Percentiles rank a stretch among this genome's conserved stretches.
These are phyloP conservation scores for Lithobates pipiens DNA, from an alignment of 2,797 vertebrate genomes.

Conservation along the genomic window DNA sequence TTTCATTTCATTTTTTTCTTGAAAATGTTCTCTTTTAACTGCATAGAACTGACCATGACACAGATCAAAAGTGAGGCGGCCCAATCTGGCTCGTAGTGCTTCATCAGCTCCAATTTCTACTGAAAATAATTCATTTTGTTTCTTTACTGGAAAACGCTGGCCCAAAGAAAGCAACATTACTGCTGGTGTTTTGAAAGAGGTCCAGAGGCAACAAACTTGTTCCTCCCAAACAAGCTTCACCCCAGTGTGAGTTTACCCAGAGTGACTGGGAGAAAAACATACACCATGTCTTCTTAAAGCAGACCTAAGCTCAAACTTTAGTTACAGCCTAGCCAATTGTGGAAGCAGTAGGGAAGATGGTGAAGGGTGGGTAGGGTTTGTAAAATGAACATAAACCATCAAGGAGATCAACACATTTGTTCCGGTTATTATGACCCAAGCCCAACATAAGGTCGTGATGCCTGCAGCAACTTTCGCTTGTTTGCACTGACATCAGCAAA, in stretches of 20 bases:
- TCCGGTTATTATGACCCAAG: too few relatives aligned
- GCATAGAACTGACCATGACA: background rate
- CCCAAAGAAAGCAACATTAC: slow-evolving; percentile 71
- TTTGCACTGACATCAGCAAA: too few relatives aligned
- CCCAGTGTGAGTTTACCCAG: slow-evolving; percentile 74
- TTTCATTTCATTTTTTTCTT: background rate
- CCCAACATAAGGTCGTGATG: too few relatives aligned
- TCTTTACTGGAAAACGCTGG: slow-evolving; percentile 70
- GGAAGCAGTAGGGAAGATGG: too few relatives aligned
- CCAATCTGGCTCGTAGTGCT: background rate
- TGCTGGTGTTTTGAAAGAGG: slow-evolving; percentile 75
- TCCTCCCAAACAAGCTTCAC: slow-evolving; percentile 73
- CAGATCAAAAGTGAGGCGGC: slow-evolving; percentile 1
- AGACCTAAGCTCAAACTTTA: too few relatives aligned
- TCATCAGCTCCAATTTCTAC: slow-evolving; percentile 41
- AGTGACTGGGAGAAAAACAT: slow-evolving; percentile 70
- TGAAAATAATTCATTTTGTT: slow-evolving; percentile 69
- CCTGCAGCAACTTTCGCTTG: too few relatives aligned
- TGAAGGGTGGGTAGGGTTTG: too few relatives aligned
- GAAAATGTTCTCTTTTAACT: background rate
- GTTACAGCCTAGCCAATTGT: too few relatives aligned
- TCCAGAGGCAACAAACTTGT: slow-evolving; percentile 79
- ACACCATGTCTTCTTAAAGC: background rate
- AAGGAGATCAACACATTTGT: too few relatives aligned
- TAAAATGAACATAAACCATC: too few relatives aligned